phyloP scores from a whole-genome alignment of 2,888 invertebrate species.

The Stenolophus ochropezus region DNA sequence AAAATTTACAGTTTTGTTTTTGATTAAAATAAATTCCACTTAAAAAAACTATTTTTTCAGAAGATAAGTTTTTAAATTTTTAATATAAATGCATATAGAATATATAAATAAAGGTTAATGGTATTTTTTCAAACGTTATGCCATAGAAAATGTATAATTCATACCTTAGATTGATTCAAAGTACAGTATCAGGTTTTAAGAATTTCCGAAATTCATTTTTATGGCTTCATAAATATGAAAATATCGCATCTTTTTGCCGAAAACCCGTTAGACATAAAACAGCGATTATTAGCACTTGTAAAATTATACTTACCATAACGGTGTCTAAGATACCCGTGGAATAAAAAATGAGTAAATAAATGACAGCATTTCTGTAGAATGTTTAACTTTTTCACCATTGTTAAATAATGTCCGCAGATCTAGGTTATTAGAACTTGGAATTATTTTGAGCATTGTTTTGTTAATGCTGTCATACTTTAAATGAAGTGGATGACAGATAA shows the following conservation, averaged over 20 bases:
- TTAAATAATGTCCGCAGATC: not conserved
- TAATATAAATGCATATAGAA: not conserved
- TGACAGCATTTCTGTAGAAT: conserved; percentile 32
- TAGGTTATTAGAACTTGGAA: conserved; percentile 23
- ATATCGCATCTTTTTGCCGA: conserved; percentile 8
- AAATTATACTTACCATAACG: conserved; percentile 33
- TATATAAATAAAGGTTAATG: not conserved
- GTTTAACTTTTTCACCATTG: conserved; percentile 27
- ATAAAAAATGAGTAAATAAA: conserved; percentile 29
- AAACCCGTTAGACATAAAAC: conserved; percentile 1
- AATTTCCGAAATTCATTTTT: not conserved
- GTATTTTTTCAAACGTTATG: not conserved
- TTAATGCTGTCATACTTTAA: conserved; percentile 13
- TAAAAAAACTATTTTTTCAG: not conserved
- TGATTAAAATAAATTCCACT: conserved; percentile 18
- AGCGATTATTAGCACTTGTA: conserved; percentile 15
- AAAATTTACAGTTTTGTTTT: conserved; percentile 44
- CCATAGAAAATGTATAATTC: not conserved
- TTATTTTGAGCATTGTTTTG: conserved; percentile 3
- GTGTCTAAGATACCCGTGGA: conserved; percentile 1
- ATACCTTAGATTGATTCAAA: not conserved
- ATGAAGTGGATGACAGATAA: conserved; percentile 4
- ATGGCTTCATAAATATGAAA: conserved; percentile 23
- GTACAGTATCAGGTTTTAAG: not conserved
- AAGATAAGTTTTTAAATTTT: not conserved